A percentile compares a stretch with the other conserved stretches of the same genome.
These are phyloP conservation scores for Heliothis peltigera DNA, from an alignment of 2,888 invertebrate species.

Conservation along the genomic window DNA sequence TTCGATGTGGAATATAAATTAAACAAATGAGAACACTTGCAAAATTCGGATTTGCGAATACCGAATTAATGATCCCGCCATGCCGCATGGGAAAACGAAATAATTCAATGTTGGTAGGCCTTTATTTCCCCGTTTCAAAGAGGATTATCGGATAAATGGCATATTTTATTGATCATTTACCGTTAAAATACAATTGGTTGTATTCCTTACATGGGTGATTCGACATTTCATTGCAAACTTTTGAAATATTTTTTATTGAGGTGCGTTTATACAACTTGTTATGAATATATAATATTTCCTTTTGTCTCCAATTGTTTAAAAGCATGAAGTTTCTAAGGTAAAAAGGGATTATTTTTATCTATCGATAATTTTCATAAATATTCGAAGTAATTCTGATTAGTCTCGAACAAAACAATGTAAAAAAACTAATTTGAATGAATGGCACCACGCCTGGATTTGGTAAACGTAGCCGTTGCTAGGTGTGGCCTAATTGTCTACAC, in stretches of 20 bases:
- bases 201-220: slow-evolving; percentile 14
- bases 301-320: not conserved
- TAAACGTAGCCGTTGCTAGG: slow-evolving; percentile 23
- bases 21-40: slow-evolving; percentile 23
- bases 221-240: not conserved
- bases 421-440: not conserved
- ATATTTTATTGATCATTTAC: slow-evolving; percentile 42
- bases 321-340: not conserved
- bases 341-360: too few species aligned
- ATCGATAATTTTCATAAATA: too few species aligned
- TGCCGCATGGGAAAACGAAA: slow-evolving; percentile 26
- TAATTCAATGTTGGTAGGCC: slow-evolving; percentile 40
- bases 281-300: too few species aligned
- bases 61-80: slow-evolving; percentile 50
- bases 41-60: slow-evolving; percentile 37
- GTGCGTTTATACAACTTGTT: not conserved
- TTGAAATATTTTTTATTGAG: not conserved
- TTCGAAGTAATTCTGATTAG: too few species aligned
- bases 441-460: slow-evolving; percentile 23
- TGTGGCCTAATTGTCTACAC: slow-evolving; percentile 38
- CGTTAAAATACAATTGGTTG: slow-evolving; percentile 17
- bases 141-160: slow-evolving; percentile 39
- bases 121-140: slow-evolving; percentile 43
- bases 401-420: too few species aligned
- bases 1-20: slow-evolving; percentile 41